phyloP scores from a whole-genome alignment of 2,888 invertebrate genomes.

The Cosmorhoe ocellata region DNA sequence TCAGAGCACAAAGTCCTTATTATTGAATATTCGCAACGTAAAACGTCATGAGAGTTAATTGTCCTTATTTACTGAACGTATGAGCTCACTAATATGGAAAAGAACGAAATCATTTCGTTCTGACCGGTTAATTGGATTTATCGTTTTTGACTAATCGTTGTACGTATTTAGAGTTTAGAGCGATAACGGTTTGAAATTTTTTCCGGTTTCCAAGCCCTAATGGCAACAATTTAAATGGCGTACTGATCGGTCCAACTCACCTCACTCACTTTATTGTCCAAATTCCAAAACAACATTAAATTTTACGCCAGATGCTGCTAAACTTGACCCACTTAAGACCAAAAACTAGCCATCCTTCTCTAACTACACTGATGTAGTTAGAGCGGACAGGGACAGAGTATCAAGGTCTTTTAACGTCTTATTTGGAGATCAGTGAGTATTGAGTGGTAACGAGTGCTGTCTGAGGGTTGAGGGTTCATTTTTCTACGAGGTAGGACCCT shows the following conservation, averaged over 20 bases:
- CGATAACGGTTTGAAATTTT: too few species aligned
- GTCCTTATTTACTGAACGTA: too few species aligned
- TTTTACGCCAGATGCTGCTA: slow-evolving; percentile 52
- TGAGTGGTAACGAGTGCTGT: neutral
- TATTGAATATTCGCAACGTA: too few species aligned
- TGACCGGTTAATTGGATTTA: too few species aligned
- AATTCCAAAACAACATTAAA: slow-evolving; percentile 44
- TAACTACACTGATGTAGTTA: slow-evolving; percentile 4
- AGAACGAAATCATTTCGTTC: too few species aligned
- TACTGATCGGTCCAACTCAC: slow-evolving; percentile 8
- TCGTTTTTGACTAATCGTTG: too few species aligned
- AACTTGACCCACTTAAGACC: slow-evolving; percentile 58
- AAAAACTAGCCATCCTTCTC: slow-evolving; percentile 21
- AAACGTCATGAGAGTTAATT: too few species aligned
- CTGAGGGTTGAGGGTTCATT: neutral
- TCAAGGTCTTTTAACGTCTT: slow-evolving; percentile 15
- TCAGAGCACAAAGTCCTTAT: too few species aligned
- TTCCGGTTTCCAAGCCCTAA: too few species aligned
- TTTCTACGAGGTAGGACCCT: neutral
- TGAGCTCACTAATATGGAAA: too few species aligned
- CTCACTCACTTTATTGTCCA: slow-evolving; percentile 49
- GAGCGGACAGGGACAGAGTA: slow-evolving; percentile 1
- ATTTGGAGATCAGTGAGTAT: slow-evolving; percentile 1
- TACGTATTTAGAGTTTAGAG: too few species aligned
- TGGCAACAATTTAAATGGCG: too few species aligned